Percentiles rank a stretch among this genome's conserved stretches.
Conservation (phyloP, 2,797 vertebrate genomes). For the Lithobates pipiens region DNA sequence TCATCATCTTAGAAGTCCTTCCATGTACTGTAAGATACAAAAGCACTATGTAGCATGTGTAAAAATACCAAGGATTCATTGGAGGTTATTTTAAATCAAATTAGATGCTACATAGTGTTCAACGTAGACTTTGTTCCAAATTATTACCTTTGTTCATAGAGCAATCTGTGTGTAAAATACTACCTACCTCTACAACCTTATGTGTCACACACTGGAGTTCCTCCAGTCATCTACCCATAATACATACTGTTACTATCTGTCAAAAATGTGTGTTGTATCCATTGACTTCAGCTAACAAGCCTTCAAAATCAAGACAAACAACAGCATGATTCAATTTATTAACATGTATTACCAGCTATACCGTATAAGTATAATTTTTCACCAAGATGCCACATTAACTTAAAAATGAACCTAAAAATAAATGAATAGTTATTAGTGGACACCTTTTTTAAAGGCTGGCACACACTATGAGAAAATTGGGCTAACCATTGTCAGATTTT, state of each 20-base stretch:
- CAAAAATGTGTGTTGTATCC: too few relatives aligned
- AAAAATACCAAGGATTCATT: background rate
- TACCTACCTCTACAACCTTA: background rate
- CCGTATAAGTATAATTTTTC: background rate
- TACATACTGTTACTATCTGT: too few relatives aligned
- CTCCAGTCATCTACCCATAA: background rate
- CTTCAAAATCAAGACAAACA: too few relatives aligned
- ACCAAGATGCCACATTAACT: background rate
- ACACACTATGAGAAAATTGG: too few relatives aligned
- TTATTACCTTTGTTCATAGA: too few relatives aligned
- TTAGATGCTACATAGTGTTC: background rate
- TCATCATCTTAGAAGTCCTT: background rate
- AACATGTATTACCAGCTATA: background rate
- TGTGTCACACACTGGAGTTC: background rate
- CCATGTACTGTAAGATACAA: background rate
- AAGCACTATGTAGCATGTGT: too few relatives aligned
- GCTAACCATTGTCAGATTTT: too few relatives aligned
- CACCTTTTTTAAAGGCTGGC: background rate
- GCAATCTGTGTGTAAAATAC: background rate
- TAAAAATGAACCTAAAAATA: too few relatives aligned
- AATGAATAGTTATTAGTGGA: background rate
- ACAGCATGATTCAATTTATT: background rate
- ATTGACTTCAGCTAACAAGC: too few relatives aligned
- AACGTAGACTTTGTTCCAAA: background rate
- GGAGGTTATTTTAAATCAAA: background rate